Evolutionary conservation across 1,140 invertebrate genomes (phyloP).

Genomic region (Drosophila elegans): DNA sequence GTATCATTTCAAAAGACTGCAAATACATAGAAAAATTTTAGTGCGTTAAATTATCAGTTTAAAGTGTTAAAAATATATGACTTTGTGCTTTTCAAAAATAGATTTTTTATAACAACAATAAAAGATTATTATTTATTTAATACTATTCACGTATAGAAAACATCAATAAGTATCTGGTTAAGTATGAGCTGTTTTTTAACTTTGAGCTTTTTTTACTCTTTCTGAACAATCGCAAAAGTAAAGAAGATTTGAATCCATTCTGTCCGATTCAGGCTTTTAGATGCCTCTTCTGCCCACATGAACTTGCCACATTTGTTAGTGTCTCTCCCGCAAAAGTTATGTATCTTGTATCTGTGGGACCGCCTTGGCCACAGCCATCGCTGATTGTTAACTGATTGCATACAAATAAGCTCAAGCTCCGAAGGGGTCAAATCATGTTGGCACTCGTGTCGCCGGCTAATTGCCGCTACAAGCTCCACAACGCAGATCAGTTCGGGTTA

Average conservation of each 20-base stretch:
- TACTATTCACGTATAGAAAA: no score
- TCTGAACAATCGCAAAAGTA: no score
- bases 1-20: no score
- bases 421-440: slow-evolving; percentile 69
- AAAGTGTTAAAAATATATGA: no score
- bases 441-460: slow-evolving; percentile 66
- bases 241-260: not conserved
- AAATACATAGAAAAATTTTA: no score
- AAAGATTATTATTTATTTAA: no score
- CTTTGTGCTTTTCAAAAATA: no score
- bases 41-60: no score
- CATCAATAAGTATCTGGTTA: no score
- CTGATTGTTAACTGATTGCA: slow-evolving; percentile 67
- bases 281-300: not conserved
- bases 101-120: no score
- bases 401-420: slow-evolving; percentile 45
- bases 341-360: slow-evolving; percentile 12
- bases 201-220: no score
- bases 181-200: no score
- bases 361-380: not conserved
- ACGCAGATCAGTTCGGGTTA: slow-evolving; percentile 9
- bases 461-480: slow-evolving; percentile 65
- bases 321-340: not conserved
- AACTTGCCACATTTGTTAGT: not conserved
- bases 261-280: not conserved